These are phyloP conservation scores for Epinephelus coioides DNA, from an alignment of 2,797 vertebrate species.

Conservation along the genomic window DNA sequence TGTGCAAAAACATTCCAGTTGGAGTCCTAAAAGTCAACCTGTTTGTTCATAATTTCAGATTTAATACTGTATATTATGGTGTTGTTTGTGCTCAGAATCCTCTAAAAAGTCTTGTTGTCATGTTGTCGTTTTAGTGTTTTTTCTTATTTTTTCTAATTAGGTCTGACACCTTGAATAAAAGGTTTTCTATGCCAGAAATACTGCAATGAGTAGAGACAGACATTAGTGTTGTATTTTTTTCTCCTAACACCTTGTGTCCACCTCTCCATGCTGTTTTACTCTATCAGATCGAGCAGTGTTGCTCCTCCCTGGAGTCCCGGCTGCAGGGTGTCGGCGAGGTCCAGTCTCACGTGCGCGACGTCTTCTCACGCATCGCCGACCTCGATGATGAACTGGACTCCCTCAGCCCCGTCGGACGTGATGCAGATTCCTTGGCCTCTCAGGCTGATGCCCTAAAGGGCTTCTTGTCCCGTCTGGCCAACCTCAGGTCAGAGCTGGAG, in stretches of 20 bases:
- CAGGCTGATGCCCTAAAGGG: slow-evolving; percentile 91
- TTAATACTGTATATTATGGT: too few relatives aligned
- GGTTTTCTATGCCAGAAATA: too few relatives aligned
- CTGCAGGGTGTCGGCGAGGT: slow-evolving; percentile 96
- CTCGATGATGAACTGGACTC: slow-evolving; percentile 96
- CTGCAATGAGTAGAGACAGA: too few relatives aligned
- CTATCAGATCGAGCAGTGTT: slow-evolving; percentile 88
- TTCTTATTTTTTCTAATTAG: too few relatives aligned
- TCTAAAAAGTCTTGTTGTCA: too few relatives aligned
- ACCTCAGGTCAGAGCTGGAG: slow-evolving; percentile 89
- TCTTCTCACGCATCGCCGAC: slow-evolving; percentile 95
- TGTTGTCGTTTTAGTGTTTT: too few relatives aligned
- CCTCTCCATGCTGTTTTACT: background rate
- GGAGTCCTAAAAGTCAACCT: too few relatives aligned
- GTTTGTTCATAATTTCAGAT: too few relatives aligned
- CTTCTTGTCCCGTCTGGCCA: slow-evolving; percentile 89
- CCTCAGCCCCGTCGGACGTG: slow-evolving; percentile 93
- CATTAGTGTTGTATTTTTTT: too few relatives aligned
- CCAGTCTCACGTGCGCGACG: slow-evolving; percentile 91
- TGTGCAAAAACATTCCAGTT: too few relatives aligned
- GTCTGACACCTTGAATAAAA: too few relatives aligned
- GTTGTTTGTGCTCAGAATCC: too few relatives aligned
- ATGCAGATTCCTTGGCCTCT: slow-evolving; percentile 94
- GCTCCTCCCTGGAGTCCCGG: slow-evolving; percentile 91
- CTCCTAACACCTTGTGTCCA: background rate